Conservation (phyloP, 2,113 vertebrate genomes). For the Siniperca knerii region DNA sequence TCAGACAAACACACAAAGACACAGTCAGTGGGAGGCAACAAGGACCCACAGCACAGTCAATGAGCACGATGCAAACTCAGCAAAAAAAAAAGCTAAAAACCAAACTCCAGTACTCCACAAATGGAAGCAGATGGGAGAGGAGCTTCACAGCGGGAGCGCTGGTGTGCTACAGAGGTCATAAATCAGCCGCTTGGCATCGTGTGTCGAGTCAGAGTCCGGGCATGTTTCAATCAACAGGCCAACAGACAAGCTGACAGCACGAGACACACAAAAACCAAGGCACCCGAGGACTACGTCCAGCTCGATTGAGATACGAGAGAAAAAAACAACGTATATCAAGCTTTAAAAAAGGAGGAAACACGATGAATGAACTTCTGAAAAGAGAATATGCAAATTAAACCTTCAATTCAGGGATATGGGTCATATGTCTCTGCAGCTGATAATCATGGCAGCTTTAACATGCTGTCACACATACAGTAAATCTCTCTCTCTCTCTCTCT, state of each 20-base stretch:
- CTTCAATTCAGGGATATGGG: neutral
- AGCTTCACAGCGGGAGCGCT: conserved; percentile 18
- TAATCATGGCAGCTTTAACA: neutral
- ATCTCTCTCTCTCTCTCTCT: no score
- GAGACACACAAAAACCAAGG: neutral
- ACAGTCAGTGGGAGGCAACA: conserved; percentile 10
- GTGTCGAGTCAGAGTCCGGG: conserved; percentile 9
- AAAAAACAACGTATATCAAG: conserved; percentile 6
- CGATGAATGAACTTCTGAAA: neutral
- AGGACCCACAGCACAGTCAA: conserved; percentile 23
- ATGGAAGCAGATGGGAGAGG: conserved; percentile 40
- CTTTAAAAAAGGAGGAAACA: neutral
- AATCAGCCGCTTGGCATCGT: conserved; percentile 47
- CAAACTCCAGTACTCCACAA: neutral
- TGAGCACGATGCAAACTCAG: conserved; percentile 42
- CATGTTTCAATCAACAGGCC: conserved; percentile 58
- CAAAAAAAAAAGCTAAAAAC: neutral
- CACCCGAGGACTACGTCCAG: neutral
- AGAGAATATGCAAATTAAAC: neutral
- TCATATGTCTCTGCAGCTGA: neutral
- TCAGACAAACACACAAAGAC: conserved; percentile 2
- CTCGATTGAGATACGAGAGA: conserved; percentile 1
- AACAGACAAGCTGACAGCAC: conserved; percentile 29
- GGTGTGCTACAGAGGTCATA: conserved; percentile 37
- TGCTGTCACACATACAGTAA: neutral